These are phyloP conservation scores for Luscinia luscinia DNA, from an alignment of 2,797 vertebrate species.

Conservation along the genomic window DNA sequence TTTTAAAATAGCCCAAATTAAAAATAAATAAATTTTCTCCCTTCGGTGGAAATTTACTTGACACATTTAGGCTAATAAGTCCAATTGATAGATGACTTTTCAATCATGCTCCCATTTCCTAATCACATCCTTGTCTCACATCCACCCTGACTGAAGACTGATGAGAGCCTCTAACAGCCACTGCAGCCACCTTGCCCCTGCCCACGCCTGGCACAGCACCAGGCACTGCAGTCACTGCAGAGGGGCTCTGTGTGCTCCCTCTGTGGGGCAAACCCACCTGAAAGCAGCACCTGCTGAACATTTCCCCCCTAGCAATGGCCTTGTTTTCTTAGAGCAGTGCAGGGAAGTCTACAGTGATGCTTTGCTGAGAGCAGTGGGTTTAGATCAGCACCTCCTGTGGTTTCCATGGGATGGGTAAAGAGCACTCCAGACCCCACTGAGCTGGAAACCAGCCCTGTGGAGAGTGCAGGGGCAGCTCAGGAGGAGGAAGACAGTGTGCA, in stretches of 20 bases:
- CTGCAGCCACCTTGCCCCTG: neutral
- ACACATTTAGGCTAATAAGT: slow-evolving; percentile 55
- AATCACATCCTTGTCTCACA: slow-evolving; percentile 44
- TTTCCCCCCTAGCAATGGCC: neutral
- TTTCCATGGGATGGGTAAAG: neutral
- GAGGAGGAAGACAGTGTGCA: fast-evolving
- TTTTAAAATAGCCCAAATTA: neutral
- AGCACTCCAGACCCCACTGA: neutral
- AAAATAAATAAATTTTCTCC: neutral
- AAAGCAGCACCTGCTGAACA: neutral
- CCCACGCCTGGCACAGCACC: fast-evolving
- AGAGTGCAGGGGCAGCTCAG: neutral
- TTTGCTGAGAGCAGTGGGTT: fast-evolving
- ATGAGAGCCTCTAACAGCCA: slow-evolving; percentile 1
- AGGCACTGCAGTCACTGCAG: neutral
- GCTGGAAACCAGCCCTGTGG: neutral
- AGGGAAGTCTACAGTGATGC: neutral
- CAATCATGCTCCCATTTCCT: slow-evolving; percentile 35
- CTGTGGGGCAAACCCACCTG: neutral
- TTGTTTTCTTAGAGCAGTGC: neutral
- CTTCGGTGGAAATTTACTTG: slow-evolving; percentile 54
- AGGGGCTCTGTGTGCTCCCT: neutral
- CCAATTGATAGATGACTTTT: slow-evolving; percentile 59
- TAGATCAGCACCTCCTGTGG: neutral
- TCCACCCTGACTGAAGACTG: slow-evolving; percentile 23